These are phyloP conservation scores for Spodoptera littoralis DNA, from an alignment of 2,888 invertebrate species.

Conservation along the genomic window DNA sequence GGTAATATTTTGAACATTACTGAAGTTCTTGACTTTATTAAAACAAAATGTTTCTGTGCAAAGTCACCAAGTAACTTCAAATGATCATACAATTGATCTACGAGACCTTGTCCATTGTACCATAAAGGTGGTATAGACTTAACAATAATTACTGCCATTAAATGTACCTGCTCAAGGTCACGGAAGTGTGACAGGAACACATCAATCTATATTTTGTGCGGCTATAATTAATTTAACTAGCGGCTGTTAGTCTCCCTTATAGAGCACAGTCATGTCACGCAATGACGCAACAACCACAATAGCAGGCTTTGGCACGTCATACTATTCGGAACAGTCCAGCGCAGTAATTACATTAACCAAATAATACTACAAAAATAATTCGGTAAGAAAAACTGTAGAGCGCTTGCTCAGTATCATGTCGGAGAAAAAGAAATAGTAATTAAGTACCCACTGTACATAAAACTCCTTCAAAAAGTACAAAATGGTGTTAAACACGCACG, in stretches of 20 bases:
- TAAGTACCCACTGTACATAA: conserved; percentile 4
- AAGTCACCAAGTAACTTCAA: conserved; percentile 7
- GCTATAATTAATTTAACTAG: conserved; percentile 70
- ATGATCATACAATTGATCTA: background rate
- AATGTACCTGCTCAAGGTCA: conserved; percentile 28
- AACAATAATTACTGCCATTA: conserved; percentile 16
- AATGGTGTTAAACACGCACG: conserved; percentile 66
- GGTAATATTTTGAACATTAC: no score
- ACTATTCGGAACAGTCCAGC: conserved; percentile 33
- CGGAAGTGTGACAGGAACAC: conserved; percentile 40
- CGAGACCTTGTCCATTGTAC: conserved; percentile 3
- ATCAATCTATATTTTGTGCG: conserved; percentile 49
- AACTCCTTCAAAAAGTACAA: conserved; percentile 51
- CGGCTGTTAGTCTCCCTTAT: conserved; percentile 71
- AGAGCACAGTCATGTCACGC: conserved; percentile 67
- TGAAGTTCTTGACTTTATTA: no score
- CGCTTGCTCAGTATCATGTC: conserved; percentile 23
- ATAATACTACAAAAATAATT: conserved; percentile 63
- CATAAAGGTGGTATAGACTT: background rate
- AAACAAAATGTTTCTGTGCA: no score
- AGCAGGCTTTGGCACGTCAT: conserved; percentile 66
- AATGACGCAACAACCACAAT: conserved; percentile 72
- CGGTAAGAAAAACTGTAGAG: conserved; percentile 61
- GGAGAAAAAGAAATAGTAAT: conserved; percentile 21
- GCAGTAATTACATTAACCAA: conserved; percentile 56